These are phyloP conservation scores for Danio kyathit DNA, from an alignment of 2,797 vertebrate species.

Conservation along the genomic window DNA sequence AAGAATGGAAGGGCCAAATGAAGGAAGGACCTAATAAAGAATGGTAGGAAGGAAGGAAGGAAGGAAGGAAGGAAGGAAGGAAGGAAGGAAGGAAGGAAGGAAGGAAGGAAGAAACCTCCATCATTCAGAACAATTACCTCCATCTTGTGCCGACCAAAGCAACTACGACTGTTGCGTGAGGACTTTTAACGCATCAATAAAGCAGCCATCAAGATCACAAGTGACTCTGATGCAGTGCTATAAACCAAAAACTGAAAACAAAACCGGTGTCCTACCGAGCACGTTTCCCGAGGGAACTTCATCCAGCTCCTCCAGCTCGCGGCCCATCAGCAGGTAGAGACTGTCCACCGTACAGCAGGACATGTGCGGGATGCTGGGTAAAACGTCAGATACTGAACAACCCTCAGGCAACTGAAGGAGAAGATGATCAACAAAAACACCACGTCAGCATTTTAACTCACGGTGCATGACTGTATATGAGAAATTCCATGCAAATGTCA, in stretches of 20 bases:
- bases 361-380: slow-evolving; percentile 84
- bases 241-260: neutral
- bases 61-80: too few species aligned
- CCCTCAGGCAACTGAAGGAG: slow-evolving; percentile 80
- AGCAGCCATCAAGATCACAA: neutral
- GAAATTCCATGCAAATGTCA: neutral
- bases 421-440: neutral
- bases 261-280: slow-evolving; percentile 79
- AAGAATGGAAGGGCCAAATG: too few species aligned
- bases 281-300: slow-evolving; percentile 94
- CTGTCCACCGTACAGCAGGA: slow-evolving; percentile 82
- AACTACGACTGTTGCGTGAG: too few species aligned
- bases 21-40: too few species aligned
- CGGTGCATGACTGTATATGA: neutral
- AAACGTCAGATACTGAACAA: slow-evolving; percentile 70
- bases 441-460: neutral
- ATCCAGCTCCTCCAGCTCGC: slow-evolving; percentile 90
- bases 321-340: slow-evolving; percentile 94
- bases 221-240: neutral
- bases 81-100: too few species aligned
- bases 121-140: too few species aligned
- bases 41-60: too few species aligned
- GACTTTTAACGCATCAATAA: too few species aligned
- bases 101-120: too few species aligned
- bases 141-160: too few species aligned